Evolutionary conservation across 2,888 invertebrate genomes (phyloP).

Genomic region (Clanis bilineata): DNA sequence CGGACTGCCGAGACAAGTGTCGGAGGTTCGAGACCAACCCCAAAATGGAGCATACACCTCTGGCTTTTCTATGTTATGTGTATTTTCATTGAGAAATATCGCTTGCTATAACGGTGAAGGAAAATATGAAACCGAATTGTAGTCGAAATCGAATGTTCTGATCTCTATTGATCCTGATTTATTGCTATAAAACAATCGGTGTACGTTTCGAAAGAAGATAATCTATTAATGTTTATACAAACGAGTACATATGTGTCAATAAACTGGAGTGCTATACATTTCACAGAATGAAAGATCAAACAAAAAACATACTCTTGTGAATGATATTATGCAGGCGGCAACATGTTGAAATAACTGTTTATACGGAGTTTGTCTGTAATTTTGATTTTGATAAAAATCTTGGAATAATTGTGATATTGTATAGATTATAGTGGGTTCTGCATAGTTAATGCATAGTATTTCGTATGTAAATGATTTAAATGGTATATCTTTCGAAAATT

Average conservation of each 20-base stretch:
- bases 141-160: neutral
- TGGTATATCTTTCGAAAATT: neutral
- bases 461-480: neutral
- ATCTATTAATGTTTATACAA: constrained; percentile 7
- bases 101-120: too few species aligned
- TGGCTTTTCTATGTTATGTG: too few species aligned
- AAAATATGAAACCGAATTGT: too few species aligned
- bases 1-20: too few species aligned
- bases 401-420: constrained; percentile 18
- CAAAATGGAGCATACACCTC: too few species aligned
- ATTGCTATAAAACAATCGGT: neutral
- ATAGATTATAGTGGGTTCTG: neutral
- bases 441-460: neutral
- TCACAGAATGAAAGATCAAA: constrained; percentile 11
- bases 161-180: neutral
- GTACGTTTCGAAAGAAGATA: constrained; percentile 5
- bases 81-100: too few species aligned
- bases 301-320: constrained; percentile 21
- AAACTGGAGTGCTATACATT: constrained; percentile 20
- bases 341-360: constrained; percentile 30
- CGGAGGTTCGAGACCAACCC: too few species aligned
- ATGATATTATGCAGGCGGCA: constrained; percentile 20
- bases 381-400: constrained; percentile 19
- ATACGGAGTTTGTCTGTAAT: constrained; percentile 26
- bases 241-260: constrained; percentile 12